A percentile compares a stretch with the other conserved stretches of the same genome.
These are phyloP conservation scores for Prostheceraeus crozeri DNA, from an alignment of 2,888 invertebrate species.

Conservation along the genomic window DNA sequence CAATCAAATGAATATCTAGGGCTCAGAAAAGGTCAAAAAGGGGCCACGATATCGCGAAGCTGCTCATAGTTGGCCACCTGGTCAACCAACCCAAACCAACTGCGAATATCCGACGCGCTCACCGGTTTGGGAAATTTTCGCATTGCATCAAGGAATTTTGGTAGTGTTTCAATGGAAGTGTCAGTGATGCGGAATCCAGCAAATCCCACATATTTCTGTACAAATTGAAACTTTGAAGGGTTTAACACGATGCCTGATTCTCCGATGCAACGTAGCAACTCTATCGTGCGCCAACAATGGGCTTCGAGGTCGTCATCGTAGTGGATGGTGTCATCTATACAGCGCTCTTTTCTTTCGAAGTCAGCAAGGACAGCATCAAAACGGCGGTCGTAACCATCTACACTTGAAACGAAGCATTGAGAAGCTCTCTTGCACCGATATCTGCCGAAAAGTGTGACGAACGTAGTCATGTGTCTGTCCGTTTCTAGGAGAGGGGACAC, in stretches of 20 bases:
- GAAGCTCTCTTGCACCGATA: constrained; percentile 39
- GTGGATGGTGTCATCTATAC: constrained; percentile 31
- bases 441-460: constrained; percentile 40
- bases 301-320: constrained; percentile 14
- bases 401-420: constrained; percentile 40
- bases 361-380: constrained; percentile 40
- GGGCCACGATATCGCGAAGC: constrained; percentile 39
- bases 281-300: constrained; percentile 30
- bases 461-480: constrained; percentile 36
- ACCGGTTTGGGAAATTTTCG: constrained; percentile 11
- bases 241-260: constrained; percentile 22
- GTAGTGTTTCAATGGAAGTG: constrained; percentile 10
- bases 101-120: constrained; percentile 27
- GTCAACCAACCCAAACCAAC: constrained; percentile 44
- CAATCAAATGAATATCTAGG: constrained; percentile 36
- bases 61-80: constrained; percentile 43
- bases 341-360: constrained; percentile 40
- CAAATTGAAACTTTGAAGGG: neutral
- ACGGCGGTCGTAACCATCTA: constrained; percentile 41
- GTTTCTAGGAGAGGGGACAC: constrained; percentile 39
- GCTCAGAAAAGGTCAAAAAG: constrained; percentile 40
- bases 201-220: constrained; percentile 1
- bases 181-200: constrained; percentile 22
- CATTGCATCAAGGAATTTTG: constrained; percentile 14
- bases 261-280: constrained; percentile 5